phyloP scores from a whole-genome alignment of 2,113 vertebrate genomes.

The Vulpes ferrilata region DNA sequence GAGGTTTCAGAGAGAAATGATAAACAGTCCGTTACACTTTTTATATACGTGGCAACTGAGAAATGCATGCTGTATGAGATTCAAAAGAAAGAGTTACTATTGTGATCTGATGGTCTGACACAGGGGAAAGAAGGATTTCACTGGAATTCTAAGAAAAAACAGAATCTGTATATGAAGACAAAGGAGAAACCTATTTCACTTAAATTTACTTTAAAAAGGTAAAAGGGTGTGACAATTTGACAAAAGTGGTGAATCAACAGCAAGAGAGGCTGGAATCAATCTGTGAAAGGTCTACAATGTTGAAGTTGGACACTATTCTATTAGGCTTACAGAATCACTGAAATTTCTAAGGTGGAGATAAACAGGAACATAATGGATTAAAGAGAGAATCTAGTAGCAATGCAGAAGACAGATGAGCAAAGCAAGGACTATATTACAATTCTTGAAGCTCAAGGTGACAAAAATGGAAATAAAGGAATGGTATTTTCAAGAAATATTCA shows the following conservation, averaged over 20 bases:
- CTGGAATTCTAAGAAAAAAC: constrained; percentile 22
- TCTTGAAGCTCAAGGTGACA: constrained; percentile 1
- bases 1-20: constrained; percentile 22
- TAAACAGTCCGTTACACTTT: neutral
- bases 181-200: neutral
- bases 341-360: constrained; percentile 2
- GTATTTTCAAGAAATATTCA: constrained; percentile 11
- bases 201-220: constrained; percentile 34
- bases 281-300: neutral
- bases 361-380: constrained; percentile 21
- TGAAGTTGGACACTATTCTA: neutral
- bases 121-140: neutral
- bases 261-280: neutral
- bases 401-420: constrained; percentile 42
- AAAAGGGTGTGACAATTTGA: neutral
- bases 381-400: constrained; percentile 52
- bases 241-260: neutral
- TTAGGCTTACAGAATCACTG: neutral
- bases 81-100: constrained; percentile 22
- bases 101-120: constrained; percentile 20
- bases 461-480: constrained; percentile 33
- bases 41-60: neutral
- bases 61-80: neutral
- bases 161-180: neutral
- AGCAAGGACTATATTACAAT: neutral